A percentile compares a stretch with the other conserved stretches of the same genome.
Evolutionary conservation across 2,113 vertebrate genomes (phyloP).

Genomic region (Sylvilagus bachmani): DNA sequence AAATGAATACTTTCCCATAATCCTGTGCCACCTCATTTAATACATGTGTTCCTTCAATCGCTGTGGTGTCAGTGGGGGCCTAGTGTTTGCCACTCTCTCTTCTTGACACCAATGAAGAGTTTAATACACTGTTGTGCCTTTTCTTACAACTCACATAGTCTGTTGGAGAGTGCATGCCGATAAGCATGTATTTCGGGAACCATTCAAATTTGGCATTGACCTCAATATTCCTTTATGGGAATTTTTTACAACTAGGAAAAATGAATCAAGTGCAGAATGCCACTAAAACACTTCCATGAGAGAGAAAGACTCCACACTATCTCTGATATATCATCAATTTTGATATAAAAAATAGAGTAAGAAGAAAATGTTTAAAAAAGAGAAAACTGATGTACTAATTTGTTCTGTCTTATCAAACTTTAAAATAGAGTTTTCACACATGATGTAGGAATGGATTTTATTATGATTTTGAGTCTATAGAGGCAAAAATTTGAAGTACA

Average conservation of each 20-base stretch:
- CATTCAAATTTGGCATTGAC: not conserved
- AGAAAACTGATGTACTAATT: not conserved
- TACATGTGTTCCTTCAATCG: not conserved
- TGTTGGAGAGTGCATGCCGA: not conserved
- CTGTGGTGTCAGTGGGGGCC: not conserved
- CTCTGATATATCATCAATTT: slow-evolving; percentile 2
- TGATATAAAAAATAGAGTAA: not conserved
- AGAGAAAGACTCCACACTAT: not conserved
- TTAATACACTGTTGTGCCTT: not conserved
- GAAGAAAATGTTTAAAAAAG: not conserved
- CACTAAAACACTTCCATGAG: not conserved
- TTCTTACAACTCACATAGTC: not conserved
- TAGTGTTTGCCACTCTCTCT: not conserved
- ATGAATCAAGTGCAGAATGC: not conserved
- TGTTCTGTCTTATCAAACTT: not conserved
- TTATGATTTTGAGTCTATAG: not conserved
- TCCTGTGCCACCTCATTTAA: not conserved
- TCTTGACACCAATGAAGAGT: not conserved
- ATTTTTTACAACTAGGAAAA: slow-evolving; percentile 27
- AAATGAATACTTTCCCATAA: slow-evolving; percentile 1
- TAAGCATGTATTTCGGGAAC: not conserved
- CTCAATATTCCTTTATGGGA: not conserved
- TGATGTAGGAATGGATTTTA: not conserved
- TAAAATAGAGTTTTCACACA: not conserved
- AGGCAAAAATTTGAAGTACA: not conserved